These are phyloP conservation scores for Chloroclysta siterata DNA, from an alignment of 2,888 invertebrate species.

Conservation along the genomic window DNA sequence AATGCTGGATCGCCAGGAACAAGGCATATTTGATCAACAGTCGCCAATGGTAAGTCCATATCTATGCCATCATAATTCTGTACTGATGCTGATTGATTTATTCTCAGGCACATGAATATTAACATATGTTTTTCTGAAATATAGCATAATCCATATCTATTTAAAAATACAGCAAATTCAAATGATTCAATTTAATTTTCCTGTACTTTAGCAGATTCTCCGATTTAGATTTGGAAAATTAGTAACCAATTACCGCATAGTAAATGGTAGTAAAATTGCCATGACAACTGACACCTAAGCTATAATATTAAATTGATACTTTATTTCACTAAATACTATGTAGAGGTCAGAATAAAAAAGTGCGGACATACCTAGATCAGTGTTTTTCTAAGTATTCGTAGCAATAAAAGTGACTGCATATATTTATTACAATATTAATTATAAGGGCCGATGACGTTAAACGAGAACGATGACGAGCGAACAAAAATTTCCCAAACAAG, in stretches of 20 bases:
- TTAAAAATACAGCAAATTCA: neutral
- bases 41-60: constrained; percentile 77
- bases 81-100: constrained; percentile 22
- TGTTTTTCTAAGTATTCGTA: constrained; percentile 8
- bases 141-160: constrained; percentile 4
- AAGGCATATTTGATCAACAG: constrained; percentile 82
- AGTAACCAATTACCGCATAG: neutral
- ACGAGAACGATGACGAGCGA: no score
- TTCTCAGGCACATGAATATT: constrained; percentile 30
- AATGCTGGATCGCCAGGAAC: constrained; percentile 89
- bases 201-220: constrained; percentile 6
- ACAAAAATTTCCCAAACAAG: no score
- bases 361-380: constrained; percentile 12
- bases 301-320: constrained; percentile 1
- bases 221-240: constrained; percentile 12
- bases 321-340: neutral
- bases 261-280: neutral
- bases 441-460: neutral
- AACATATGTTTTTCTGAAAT: constrained; percentile 17
- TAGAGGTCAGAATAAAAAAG: constrained; percentile 25
- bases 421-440: neutral
- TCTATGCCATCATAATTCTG: constrained; percentile 35
- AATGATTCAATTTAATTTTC: constrained; percentile 2
- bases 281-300: constrained; percentile 11
- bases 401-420: neutral